Evolutionary conservation across 2,888 invertebrate genomes (phyloP).

Genomic region (Synergus umbraculus): DNA sequence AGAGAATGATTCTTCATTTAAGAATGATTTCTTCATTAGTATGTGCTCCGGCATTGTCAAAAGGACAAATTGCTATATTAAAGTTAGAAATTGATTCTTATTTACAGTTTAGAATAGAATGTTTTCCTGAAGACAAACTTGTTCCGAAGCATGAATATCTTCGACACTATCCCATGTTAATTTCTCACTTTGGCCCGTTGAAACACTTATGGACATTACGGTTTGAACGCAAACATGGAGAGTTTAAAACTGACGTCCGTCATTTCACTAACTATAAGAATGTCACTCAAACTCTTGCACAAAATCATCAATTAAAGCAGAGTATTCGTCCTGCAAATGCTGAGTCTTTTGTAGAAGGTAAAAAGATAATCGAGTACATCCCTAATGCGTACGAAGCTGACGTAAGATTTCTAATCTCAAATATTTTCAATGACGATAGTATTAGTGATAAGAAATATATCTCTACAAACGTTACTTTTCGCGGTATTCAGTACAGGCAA

Average conservation of each 20-base stretch:
- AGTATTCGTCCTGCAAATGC: not conserved
- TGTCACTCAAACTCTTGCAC: not conserved
- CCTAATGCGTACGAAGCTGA: not conserved
- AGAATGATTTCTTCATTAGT: constrained; percentile 4
- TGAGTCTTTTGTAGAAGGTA: not conserved
- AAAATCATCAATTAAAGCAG: not conserved
- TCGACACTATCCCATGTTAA: not conserved
- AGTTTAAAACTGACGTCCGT: not conserved
- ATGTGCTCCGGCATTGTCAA: not conserved
- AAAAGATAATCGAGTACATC: not conserved
- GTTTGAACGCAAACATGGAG: not conserved
- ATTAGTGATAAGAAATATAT: not conserved
- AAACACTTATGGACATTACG: not conserved
- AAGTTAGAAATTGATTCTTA: not conserved
- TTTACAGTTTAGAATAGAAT: not conserved
- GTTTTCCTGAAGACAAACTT: not conserved
- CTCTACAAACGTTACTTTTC: not conserved
- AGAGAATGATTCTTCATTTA: not conserved
- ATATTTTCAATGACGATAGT: not conserved
- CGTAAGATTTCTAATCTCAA: not conserved
- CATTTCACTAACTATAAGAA: not conserved
- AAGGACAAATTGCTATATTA: not conserved
- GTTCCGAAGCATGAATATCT: not conserved
- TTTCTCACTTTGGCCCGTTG: not conserved
- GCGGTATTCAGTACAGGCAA: not conserved